Conservation (phyloP, 37 sponge, comb jelly and placozoan species). For the Geodia barretti region DNA sequence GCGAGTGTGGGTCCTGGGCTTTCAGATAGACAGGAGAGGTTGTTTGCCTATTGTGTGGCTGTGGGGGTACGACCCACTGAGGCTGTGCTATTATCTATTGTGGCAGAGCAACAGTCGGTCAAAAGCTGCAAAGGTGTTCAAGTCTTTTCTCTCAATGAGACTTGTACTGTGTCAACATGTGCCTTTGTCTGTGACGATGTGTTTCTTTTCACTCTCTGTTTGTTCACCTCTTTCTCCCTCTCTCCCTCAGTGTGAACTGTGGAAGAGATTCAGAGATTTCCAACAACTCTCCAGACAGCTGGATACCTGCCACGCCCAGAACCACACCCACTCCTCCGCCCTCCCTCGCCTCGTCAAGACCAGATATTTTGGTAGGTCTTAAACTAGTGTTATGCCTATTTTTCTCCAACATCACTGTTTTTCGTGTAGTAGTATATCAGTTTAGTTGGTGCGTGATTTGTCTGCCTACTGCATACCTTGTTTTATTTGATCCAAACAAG, state of each 20-base stretch:
- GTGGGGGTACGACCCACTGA: too few relatives aligned
- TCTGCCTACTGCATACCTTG: too few relatives aligned
- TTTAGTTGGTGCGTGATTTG: too few relatives aligned
- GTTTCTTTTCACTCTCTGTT: not conserved
- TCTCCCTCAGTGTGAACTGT: conserved; percentile 36
- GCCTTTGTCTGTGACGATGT: not conserved
- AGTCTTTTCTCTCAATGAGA: too few relatives aligned
- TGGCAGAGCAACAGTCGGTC: too few relatives aligned
- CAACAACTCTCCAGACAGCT: conserved; percentile 56
- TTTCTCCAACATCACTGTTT: not conserved
- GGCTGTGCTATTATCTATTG: too few relatives aligned
- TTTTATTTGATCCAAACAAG: too few relatives aligned
- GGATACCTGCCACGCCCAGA: conserved; percentile 28
- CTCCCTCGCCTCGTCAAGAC: conserved; percentile 65
- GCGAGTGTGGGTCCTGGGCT: too few relatives aligned
- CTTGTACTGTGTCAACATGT: conserved; percentile 1
- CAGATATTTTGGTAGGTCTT: conserved; percentile 66
- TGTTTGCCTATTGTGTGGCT: too few relatives aligned
- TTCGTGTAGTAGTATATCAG: too few relatives aligned
- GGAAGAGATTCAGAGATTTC: conserved; percentile 71
- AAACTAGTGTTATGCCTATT: not conserved
- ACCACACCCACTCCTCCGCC: not conserved
- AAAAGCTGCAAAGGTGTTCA: too few relatives aligned
- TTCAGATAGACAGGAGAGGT: too few relatives aligned
- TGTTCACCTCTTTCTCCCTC: not conserved